Conservation (phyloP, 2,113 vertebrate genomes). For the Nannobrachium achirus region DNA sequence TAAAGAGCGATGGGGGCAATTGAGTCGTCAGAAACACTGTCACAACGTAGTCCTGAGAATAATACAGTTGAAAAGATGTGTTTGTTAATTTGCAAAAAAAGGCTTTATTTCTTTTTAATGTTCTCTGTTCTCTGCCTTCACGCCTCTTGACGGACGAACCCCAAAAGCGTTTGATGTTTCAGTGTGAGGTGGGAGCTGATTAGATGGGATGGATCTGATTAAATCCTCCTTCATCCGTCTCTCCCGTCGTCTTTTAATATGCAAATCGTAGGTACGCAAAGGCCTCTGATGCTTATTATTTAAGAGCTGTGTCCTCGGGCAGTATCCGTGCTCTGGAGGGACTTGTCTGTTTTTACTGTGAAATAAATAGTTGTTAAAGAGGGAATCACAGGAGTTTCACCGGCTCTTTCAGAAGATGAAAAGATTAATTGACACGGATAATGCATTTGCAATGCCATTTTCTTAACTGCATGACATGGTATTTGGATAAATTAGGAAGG, state of each 20-base stretch:
- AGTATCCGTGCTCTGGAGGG: no score
- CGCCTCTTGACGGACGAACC: slow-evolving; percentile 10
- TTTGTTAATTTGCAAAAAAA: slow-evolving; percentile 53
- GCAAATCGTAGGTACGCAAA: no score
- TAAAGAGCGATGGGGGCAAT: slow-evolving; percentile 30
- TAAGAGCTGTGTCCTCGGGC: no score
- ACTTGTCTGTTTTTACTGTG: no score
- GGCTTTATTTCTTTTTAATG: slow-evolving; percentile 39
- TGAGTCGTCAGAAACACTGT: slow-evolving; percentile 42
- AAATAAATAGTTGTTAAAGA: no score
- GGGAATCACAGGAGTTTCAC: no score
- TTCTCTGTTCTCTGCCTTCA: slow-evolving; percentile 47
- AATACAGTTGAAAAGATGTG: slow-evolving; percentile 56
- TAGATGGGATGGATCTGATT: slow-evolving; percentile 77
- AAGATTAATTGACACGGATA: no score
- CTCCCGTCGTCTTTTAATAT: slow-evolving; percentile 78
- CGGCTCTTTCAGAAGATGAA: no score
- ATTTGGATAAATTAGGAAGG: slow-evolving; percentile 88
- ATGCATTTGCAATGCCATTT: no score
- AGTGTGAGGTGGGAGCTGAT: slow-evolving; percentile 80
- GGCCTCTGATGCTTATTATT: slow-evolving; percentile 47
- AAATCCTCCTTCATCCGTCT: slow-evolving; percentile 77
- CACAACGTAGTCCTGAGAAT: slow-evolving; percentile 42
- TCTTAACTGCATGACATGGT: slow-evolving; percentile 95
- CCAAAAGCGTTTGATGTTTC: slow-evolving; percentile 73